Conservation (phyloP, 2,888 invertebrate genomes). For the Calameuta pallipes region DNA sequence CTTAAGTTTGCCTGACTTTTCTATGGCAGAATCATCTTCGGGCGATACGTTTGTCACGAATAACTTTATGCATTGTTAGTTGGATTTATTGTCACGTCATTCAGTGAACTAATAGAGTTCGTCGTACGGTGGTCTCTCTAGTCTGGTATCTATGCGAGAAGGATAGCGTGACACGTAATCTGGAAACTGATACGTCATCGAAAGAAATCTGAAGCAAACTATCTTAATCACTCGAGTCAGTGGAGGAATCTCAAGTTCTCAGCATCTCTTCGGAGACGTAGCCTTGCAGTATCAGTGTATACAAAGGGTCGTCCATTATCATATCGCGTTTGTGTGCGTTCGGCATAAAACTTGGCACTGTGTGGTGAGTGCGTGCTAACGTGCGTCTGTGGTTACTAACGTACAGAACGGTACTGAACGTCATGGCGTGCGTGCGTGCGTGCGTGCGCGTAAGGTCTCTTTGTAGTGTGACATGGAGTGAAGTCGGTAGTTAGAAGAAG, state of each 20-base stretch:
- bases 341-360: background rate
- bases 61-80: background rate
- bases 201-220: background rate
- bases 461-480: background rate
- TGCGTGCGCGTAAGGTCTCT: too few species aligned
- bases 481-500: background rate
- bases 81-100: background rate
- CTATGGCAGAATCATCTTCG: too few species aligned
- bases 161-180: background rate
- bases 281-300: background rate
- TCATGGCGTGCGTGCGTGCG: background rate
- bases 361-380: background rate
- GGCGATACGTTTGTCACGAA: too few species aligned
- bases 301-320: background rate
- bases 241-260: background rate
- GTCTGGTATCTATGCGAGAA: background rate
- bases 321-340: background rate
- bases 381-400: background rate
- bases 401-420: background rate
- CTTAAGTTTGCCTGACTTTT: too few species aligned
- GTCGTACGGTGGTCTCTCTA: background rate
- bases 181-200: background rate
- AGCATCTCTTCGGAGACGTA: background rate
- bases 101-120: background rate
- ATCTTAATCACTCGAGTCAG: background rate